Base-by-base conservation (phyloP, 2,888 invertebrate species). In the Sarcophaga subvicina region DNA sequence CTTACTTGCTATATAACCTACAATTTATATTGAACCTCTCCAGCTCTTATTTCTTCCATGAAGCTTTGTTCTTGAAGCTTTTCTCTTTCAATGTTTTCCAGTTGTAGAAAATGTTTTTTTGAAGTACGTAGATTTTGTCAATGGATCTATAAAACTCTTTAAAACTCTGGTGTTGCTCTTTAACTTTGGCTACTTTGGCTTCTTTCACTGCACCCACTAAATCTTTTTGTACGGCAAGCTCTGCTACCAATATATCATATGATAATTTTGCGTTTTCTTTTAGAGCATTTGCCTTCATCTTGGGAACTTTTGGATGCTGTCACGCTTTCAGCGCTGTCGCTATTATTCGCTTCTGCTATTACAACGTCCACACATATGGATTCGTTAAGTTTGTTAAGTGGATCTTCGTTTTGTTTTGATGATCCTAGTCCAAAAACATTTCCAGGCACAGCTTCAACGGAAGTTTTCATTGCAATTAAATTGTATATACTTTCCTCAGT, bases 401-500 rank as follows among this genome's bases (percentile, higher is more conserved):
- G n/a, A 69, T 49, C 69, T 69, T 69, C 47, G 11, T n/a, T 3
- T 62, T n/a, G 62, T n/a, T 62, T 59, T 14, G 59, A 2, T 17
- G 59, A 59, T 5, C 45, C 60, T 11, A 72, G 20, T 22, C 72
- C 72, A 37, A 72, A 72, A 22, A 14, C n/a, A 20, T 60, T 20
- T 45, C 12, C 62, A 72, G 37, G 6, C 11, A 72, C 72, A 62
- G 62, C 22, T 72, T 62, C 72, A 37, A 37, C 45, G 8, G 45
- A 72, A 62, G 72, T 72, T 72, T 72, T 72, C 60, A 62, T 72
- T 3, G 0, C 60, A 11, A 72, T 72, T 5, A 72, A 62, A 62
- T 72, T 25, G 3, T 72, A 72, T 14, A 73, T 73, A 5, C 8
- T 8, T 45, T 73, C 17, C 6, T 62, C 62, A 2, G 62, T 73